Percentiles rank a stretch among this genome's conserved stretches.
phyloP scores from a whole-genome alignment of 2,797 vertebrate genomes.

The Enteromius afrohamiltoni region DNA sequence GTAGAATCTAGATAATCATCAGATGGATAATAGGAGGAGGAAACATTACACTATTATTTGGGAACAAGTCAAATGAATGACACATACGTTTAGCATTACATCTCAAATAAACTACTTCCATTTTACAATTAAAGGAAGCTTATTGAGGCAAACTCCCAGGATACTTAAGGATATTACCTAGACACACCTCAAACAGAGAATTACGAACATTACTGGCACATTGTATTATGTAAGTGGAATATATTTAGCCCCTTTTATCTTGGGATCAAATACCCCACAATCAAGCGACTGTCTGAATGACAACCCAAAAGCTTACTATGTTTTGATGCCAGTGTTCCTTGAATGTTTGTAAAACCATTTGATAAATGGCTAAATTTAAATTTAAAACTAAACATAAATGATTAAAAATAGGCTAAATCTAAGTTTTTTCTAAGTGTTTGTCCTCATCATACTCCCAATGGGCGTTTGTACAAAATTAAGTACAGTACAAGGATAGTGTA shows the following conservation, averaged over 20 bases:
- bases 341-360: not conserved
- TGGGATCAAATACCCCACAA: not conserved
- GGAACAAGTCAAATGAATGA: slow-evolving; percentile 9
- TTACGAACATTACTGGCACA: not conserved
- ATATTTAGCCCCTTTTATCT: slow-evolving; percentile 24
- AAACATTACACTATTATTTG: slow-evolving; percentile 14
- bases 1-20: not conserved
- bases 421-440: not conserved
- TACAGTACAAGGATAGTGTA: not conserved
- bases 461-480: not conserved
- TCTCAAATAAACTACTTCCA: not conserved
- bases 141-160: slow-evolving; percentile 4
- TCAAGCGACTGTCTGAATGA: not conserved
- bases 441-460: not conserved
- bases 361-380: not conserved
- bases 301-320: not conserved
- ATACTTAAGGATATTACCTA: not conserved
- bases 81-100: not conserved
- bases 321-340: slow-evolving; percentile 8
- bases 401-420: not conserved
- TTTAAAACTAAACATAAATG: not conserved
- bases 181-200: slow-evolving; percentile 7
- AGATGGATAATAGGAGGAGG: not conserved
- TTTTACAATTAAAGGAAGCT: slow-evolving; percentile 28
- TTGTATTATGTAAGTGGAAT: not conserved